Evolutionary conservation across 2,113 vertebrate species (phyloP), one percentile per base, ranked within the genome.

Genomic region (Alethe diademata): DNA sequence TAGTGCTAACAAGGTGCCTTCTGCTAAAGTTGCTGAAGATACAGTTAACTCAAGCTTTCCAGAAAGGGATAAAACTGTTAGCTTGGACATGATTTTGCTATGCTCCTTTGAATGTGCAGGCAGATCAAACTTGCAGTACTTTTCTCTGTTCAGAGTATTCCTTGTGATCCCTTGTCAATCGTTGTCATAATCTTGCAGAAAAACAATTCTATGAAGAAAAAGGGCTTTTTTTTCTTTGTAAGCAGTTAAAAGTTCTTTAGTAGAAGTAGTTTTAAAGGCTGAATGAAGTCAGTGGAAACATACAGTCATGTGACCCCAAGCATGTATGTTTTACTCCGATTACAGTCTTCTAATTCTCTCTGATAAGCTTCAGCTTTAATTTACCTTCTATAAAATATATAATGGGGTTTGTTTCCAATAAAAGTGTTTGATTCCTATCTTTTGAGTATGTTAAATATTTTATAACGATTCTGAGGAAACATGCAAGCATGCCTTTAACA

Each of bases 391-490:
- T 23, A 60, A 91, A 73, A 31, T 36, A 28, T 38, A 48, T n/a
- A n/a, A n/a, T 53, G 1, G 2, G 0, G 1, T 12, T 50, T 22
- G 4, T 43, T 61, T 2, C 2, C 23, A 36, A 9, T 7, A 25
- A 11, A 35, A n/a, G 2, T 4, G 83, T 79, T 57, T 76, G 8
- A 5, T 14, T 70, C 4, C 9, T 8, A 3, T 11, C 2, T 80
- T 58, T 70, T 56, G 6, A 26, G 22, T 20, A 17, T 35, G 33
- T 11, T 76, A 47, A 78, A 15, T 9, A 47, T 69, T 64, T 61
- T 78, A 8, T 48, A 70, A 17, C 19, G 31, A 1, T 74, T 70
- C n/a, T 31, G 18, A 62, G 18, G 28, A 74, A 71, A 53, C 14
- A 35, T 19, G 14, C 12, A 71, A 60, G 4, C 6, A 14, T 0